These are phyloP conservation scores for Gallirallus australis DNA, from an alignment of 2,797 vertebrate species.

Conservation along the genomic window DNA sequence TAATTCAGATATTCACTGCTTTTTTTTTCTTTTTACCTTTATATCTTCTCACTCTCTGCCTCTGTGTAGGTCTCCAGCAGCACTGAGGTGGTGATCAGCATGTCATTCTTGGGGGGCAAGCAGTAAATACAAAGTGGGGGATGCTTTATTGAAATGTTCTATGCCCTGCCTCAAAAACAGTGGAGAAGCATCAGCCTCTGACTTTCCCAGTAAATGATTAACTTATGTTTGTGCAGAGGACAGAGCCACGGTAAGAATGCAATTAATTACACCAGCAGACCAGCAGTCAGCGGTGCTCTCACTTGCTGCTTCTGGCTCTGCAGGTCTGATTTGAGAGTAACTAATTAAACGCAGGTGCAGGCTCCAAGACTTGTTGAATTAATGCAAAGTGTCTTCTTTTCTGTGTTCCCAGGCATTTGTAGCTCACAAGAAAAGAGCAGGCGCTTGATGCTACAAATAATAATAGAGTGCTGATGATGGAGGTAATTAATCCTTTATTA, in stretches of 20 bases:
- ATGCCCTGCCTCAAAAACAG: background rate
- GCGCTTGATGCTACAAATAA: slow-evolving; percentile 42
- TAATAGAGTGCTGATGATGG: slow-evolving; percentile 13
- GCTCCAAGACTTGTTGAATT: slow-evolving; percentile 62
- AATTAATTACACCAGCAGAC: slow-evolving; percentile 46
- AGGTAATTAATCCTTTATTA: slow-evolving; percentile 63
- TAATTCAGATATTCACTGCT: background rate
- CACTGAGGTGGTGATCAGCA: background rate
- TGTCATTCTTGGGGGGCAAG: background rate
- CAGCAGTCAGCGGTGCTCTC: slow-evolving; percentile 14
- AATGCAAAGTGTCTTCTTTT: slow-evolving; percentile 47
- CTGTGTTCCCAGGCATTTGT: slow-evolving; percentile 41
- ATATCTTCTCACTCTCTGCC: background rate
- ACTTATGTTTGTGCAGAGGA: slow-evolving; percentile 37
- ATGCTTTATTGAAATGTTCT: background rate
- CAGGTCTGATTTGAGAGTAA: slow-evolving; percentile 55
- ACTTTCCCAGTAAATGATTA: slow-evolving; percentile 33
- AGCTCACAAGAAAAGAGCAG: slow-evolving; percentile 35
- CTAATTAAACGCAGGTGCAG: slow-evolving; percentile 67
- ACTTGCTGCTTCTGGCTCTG: slow-evolving; percentile 37
- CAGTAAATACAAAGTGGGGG: background rate
- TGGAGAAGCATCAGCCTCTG: background rate
- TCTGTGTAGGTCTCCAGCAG: background rate
- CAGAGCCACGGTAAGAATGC: slow-evolving; percentile 12
- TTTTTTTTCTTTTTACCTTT: background rate